phyloP scores from a whole-genome alignment of 1,140 invertebrate genomes.

The Muscidifurax raptorellus region DNA sequence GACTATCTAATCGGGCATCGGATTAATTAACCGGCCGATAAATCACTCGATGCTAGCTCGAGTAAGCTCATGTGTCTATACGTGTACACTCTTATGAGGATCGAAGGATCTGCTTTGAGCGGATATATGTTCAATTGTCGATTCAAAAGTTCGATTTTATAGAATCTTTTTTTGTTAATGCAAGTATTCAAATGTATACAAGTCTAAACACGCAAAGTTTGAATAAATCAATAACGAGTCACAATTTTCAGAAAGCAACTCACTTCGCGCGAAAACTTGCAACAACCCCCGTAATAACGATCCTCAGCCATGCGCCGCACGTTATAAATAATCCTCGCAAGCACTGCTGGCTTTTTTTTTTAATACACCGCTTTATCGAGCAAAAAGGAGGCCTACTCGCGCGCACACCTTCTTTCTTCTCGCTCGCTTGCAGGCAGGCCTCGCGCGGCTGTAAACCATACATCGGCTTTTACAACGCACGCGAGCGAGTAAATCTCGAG shows the following conservation, averaged over 20 bases:
- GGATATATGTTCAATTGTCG: neutral
- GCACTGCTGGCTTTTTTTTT: neutral
- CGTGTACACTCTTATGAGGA: too few species aligned
- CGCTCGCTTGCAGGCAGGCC: neutral
- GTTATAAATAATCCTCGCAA: constrained; percentile 21
- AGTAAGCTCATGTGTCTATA: neutral
- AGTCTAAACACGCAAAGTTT: too few species aligned
- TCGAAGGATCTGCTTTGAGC: neutral
- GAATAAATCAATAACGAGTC: too few species aligned
- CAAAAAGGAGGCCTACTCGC: constrained; percentile 1
- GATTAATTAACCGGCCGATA: constrained; percentile 21
- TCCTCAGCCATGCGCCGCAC: neutral
- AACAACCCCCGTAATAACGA: neutral
- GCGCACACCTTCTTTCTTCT: neutral
- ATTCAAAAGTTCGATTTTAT: neutral
- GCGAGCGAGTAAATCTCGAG: constrained; percentile 40
- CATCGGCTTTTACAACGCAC: constrained; percentile 35
- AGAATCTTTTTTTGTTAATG: too few species aligned
- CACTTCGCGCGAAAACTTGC: neutral
- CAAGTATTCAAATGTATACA: too few species aligned
- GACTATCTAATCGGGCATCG: constrained; percentile 7
- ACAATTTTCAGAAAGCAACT: neutral
- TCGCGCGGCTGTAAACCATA: constrained; percentile 29
- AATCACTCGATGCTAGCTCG: neutral
- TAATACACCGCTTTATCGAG: constrained; percentile 36